Percentiles rank a stretch among this genome's conserved stretches.
These are phyloP conservation scores for Rhagologus leucostigma DNA, from an alignment of 2,113 vertebrate species.

Conservation along the genomic window DNA sequence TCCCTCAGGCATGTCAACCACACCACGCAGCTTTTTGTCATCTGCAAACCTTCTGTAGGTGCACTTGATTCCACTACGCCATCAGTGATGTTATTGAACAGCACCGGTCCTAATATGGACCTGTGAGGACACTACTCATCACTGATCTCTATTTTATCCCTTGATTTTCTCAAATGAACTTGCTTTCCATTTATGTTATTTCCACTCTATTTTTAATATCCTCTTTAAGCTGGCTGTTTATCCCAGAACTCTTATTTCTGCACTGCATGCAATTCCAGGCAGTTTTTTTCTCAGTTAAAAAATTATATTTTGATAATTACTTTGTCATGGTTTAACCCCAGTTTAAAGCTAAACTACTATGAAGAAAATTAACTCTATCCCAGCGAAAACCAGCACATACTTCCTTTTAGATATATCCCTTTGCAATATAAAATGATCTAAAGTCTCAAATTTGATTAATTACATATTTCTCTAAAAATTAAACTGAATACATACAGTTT, in stretches of 20 bases:
- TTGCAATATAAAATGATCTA: not conserved
- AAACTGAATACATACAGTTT: not conserved
- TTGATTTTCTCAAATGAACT: not conserved
- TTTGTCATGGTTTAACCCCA: not conserved
- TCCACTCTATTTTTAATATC: not conserved
- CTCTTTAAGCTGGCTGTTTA: not conserved
- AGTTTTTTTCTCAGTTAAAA: not conserved
- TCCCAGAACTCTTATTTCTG: not conserved
- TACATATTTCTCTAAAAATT: not conserved
- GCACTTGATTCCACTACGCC: not conserved
- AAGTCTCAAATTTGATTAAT: not conserved
- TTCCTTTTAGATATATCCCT: not conserved
- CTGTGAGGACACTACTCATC: too few species aligned
- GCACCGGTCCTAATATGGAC: rapidly evolving
- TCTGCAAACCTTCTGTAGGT: not conserved
- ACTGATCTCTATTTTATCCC: not conserved
- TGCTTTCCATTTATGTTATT: not conserved
- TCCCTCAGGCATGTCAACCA: rapidly evolving
- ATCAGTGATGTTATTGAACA: not conserved
- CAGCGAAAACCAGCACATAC: not conserved
- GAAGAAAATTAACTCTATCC: not conserved
- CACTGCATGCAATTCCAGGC: not conserved
- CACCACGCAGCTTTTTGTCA: not conserved
- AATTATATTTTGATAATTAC: not conserved
- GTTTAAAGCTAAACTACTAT: not conserved